Percentiles rank a stretch among this genome's conserved stretches.
phyloP scores from a whole-genome alignment of 2,113 vertebrate genomes.

The Empidonax traillii region DNA sequence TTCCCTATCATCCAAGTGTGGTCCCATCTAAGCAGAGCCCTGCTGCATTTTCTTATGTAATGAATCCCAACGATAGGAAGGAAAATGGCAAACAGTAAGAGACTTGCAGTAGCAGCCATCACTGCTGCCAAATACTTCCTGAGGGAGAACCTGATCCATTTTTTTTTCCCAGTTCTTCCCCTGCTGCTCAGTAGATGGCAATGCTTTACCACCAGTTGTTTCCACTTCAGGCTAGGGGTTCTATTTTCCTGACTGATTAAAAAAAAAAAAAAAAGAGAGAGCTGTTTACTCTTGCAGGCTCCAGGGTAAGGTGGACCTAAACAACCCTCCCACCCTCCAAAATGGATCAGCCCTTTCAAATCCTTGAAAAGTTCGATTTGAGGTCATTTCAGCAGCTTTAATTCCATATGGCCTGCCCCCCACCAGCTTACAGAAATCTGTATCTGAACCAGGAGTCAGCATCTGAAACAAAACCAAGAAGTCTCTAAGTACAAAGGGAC shows the following conservation, averaged over 20 bases:
- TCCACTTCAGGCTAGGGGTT: not conserved
- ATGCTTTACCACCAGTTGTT: not conserved
- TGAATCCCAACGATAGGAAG: not conserved
- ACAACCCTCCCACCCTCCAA: not conserved
- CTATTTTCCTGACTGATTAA: not conserved
- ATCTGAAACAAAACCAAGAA: not conserved
- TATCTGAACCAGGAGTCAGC: not conserved
- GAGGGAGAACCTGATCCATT: not conserved
- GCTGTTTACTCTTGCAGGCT: not conserved
- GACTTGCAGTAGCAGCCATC: not conserved
- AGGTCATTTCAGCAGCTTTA: not conserved
- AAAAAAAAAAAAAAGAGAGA: not conserved
- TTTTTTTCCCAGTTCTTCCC: not conserved
- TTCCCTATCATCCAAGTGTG: not conserved
- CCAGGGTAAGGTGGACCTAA: not conserved
- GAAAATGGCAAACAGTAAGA: not conserved
- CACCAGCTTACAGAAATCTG: not conserved
- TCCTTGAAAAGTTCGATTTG: not conserved
- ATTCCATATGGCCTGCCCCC: accelerated
- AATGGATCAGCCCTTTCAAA: not conserved
- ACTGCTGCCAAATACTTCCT: not conserved
- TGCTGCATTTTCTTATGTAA: not conserved
- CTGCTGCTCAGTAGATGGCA: slow-evolving; percentile 44
- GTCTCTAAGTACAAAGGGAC: not conserved
- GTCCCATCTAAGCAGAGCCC: not conserved